Evolutionary conservation across 2,888 invertebrate species (phyloP).

Genomic region (Pegoplata infirma): DNA sequence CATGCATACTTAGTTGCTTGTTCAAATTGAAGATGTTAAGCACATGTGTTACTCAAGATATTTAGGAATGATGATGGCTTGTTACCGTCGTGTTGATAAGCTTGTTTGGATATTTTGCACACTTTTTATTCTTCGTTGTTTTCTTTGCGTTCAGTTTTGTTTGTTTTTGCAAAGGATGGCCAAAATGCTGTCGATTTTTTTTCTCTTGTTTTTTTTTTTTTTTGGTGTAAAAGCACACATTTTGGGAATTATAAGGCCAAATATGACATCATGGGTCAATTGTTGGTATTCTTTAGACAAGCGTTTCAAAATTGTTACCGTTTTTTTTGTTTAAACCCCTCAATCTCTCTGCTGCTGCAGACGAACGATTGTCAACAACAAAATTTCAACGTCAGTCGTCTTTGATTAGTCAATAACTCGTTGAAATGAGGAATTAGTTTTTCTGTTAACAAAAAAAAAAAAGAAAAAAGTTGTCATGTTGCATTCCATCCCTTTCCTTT

Average conservation of each 20-base stretch:
- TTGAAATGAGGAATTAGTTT: constrained; percentile 41
- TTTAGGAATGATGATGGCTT: constrained; percentile 64
- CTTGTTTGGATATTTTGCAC: constrained; percentile 63
- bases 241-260: constrained; percentile 59
- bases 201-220: constrained; percentile 25
- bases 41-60: constrained; percentile 60
- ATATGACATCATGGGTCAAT: constrained; percentile 65
- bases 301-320: constrained; percentile 64
- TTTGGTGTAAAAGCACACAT: constrained; percentile 36
- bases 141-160: constrained; percentile 3
- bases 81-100: constrained; percentile 63
- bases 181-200: constrained; percentile 46
- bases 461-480: constrained; percentile 38
- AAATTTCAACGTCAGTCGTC: constrained; percentile 52
- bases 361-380: constrained; percentile 35
- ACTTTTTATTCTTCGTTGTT: constrained; percentile 51
- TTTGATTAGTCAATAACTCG: constrained; percentile 63
- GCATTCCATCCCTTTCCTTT: constrained; percentile 33
- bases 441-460: not conserved
- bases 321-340: constrained; percentile 7
- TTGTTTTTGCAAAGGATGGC: constrained; percentile 28
- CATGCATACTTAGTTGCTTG: constrained; percentile 53
- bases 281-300: constrained; percentile 65
- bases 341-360: not conserved
- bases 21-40: constrained; percentile 47